Conservation (phyloP, 2,797 vertebrate species). For the Cuniculus paca region DNA sequence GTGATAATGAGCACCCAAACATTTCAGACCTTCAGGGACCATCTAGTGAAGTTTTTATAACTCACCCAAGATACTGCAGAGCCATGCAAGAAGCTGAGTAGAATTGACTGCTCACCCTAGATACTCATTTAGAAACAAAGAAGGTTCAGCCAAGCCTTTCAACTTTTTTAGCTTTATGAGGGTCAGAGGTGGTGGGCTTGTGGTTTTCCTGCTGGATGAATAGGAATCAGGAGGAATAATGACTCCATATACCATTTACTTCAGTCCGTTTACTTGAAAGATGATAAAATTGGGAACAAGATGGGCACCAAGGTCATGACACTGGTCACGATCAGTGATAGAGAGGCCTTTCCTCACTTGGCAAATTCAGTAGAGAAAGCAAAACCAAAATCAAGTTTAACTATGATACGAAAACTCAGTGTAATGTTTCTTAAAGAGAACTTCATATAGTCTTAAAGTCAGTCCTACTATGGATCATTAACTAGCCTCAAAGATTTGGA, state of each 20-base stretch:
- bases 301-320: background rate
- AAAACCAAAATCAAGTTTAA: slow-evolving; percentile 9
- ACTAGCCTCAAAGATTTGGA: background rate
- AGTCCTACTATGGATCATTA: background rate
- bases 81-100: background rate
- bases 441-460: background rate
- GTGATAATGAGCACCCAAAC: background rate
- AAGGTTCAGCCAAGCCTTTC: background rate
- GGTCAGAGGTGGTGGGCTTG: background rate
- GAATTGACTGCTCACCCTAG: background rate
- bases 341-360: background rate
- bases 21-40: background rate
- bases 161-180: background rate
- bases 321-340: background rate
- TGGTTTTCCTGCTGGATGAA: background rate
- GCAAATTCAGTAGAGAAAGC: background rate
- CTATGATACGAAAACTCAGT: background rate
- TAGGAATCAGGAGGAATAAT: background rate
- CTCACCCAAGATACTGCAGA: background rate
- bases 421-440: background rate
- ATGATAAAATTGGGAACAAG: background rate
- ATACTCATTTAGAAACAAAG: slow-evolving; percentile 26
- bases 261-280: background rate
- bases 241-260: background rate
- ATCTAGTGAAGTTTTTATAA: background rate